Base-by-base conservation (phyloP, 2,888 invertebrate genomes). In the Agrotis segetum region DNA sequence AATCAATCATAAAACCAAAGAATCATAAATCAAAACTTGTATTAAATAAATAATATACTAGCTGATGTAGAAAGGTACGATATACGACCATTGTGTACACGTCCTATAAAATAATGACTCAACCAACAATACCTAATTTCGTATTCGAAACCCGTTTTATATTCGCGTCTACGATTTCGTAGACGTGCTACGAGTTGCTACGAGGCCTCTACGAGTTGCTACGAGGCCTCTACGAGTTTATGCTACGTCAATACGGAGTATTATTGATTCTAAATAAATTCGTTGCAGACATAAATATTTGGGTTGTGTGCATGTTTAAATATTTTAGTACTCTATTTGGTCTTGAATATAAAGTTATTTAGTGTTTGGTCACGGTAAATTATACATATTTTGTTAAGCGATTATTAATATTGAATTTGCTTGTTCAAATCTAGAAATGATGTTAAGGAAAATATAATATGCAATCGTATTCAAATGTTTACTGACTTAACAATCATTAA, bases 171-270 rank as follows among this genome's bases (percentile, higher is more conserved):
- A 79, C 81, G 81, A 75, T 68, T 56, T 77, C 79, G 83, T 83
- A 83, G 85, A 80, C 82, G 82, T 87, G 87, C 87, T 85, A 85
- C 87, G 82, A 69, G 62, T 75, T 77, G 67, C 74, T 84, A 85
- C 82, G 77, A 75, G 56, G 40, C 49, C 50, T 60, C 72, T 77
- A 78, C 79, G 67, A 79, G 66, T 74, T 71, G 58, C 66, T 60
- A 67, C 71, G 76, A 75, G 56, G 40, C 44, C 50, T 60, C 72
- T 77, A 78, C 79, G 67, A 79, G 66, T 74, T 69, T 71, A 70
- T 72, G 58, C 66, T 60, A 67, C 71, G 76, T 67, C 68, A 72
- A 71, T 81, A 71, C 53, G 55, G 24, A 47, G 21, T 77, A 61
- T 73, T 76, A 79, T 68, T 74, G 64, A 49, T 74, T 76, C 34